These are phyloP conservation scores for Palythoa grandiflora DNA, from an alignment of 92 coral and sea anemone species.

Conservation along the genomic window DNA sequence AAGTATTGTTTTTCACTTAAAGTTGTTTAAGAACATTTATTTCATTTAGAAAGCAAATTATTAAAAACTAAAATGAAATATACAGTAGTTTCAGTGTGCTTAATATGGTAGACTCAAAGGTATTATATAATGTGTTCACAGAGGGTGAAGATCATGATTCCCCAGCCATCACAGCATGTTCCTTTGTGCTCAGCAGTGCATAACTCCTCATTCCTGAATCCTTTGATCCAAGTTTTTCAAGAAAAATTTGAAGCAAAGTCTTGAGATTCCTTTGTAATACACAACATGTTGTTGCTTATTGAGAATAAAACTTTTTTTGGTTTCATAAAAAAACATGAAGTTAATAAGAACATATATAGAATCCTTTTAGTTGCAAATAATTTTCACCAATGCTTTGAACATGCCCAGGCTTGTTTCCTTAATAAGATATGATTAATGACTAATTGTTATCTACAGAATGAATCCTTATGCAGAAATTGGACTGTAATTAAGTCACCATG, in stretches of 20 bases:
- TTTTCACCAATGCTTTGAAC: not conserved
- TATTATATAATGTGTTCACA: too few species aligned
- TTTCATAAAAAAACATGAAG: not conserved
- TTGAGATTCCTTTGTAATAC: not conserved
- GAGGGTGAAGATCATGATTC: not conserved
- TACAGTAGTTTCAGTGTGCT: too few species aligned
- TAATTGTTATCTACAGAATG: not conserved
- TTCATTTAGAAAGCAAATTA: not conserved
- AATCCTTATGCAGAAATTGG: not conserved
- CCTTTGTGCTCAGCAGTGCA: slow-evolving; percentile 2
- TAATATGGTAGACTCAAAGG: too few species aligned
- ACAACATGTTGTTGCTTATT: not conserved
- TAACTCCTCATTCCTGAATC: not conserved
- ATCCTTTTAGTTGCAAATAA: not conserved
- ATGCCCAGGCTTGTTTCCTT: slow-evolving; percentile 20
- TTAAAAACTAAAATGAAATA: not conserved
- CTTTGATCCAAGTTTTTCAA: not conserved
- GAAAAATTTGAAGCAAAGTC: not conserved
- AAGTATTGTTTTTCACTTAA: not conserved
- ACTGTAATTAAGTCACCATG: not conserved
- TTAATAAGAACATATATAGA: not conserved
- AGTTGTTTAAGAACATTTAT: not conserved
- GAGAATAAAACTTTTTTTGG: not conserved
- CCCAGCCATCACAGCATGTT: not conserved
- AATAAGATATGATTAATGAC: not conserved